Percentiles rank a stretch among this genome's conserved stretches.
Evolutionary conservation across 2,113 vertebrate genomes (phyloP).

Genomic region (Anguilla rostrata): DNA sequence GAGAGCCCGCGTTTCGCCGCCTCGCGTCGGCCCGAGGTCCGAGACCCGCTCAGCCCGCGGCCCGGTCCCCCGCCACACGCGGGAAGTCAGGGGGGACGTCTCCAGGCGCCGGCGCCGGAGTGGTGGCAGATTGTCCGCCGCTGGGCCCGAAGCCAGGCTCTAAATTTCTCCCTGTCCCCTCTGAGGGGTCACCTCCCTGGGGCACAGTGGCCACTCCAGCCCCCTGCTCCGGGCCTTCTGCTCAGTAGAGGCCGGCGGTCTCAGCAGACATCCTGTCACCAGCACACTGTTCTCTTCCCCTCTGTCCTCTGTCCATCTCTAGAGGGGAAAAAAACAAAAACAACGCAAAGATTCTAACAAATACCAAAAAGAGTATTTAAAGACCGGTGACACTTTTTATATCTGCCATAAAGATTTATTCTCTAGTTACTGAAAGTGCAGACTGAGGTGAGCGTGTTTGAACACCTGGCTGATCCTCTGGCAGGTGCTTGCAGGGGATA

Average conservation of each 20-base stretch:
- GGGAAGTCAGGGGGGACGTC: background rate
- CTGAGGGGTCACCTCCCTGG: background rate
- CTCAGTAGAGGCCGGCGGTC: background rate
- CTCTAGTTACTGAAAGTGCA: too few species aligned
- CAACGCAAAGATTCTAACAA: too few species aligned
- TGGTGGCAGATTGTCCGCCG: background rate
- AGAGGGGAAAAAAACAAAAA: too few species aligned
- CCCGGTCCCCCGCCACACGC: background rate
- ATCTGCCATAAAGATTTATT: too few species aligned
- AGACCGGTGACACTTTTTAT: too few species aligned
- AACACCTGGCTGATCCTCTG: too few species aligned
- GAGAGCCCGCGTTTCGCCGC: background rate
- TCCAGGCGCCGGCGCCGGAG: background rate
- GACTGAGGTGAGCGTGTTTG: too few species aligned
- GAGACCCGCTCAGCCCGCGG: background rate
- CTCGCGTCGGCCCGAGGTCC: too few species aligned
- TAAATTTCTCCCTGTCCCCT: background rate
- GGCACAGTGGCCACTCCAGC: background rate
- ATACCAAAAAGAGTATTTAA: too few species aligned
- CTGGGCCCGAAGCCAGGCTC: background rate
- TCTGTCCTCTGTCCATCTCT: too few species aligned
- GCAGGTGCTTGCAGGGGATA: too few species aligned
- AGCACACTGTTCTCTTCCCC: background rate
- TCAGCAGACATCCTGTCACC: too few species aligned
- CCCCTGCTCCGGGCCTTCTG: background rate